Evolutionary conservation across 2,888 invertebrate genomes (phyloP), one percentile per base, ranked within the genome.

Genomic region (Charanyca ferruginea): DNA sequence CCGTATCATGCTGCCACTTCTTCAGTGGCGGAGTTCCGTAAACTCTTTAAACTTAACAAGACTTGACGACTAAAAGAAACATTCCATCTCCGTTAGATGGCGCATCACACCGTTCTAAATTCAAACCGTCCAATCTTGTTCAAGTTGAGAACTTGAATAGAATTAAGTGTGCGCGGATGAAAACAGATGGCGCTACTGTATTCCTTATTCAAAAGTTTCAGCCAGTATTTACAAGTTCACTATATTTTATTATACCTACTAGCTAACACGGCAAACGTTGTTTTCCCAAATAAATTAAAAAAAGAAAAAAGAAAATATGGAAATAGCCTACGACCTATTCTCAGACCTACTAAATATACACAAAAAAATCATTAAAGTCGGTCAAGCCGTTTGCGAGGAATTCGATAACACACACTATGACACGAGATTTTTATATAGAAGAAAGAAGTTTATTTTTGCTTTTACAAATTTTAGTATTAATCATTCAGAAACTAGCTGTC

Each of bases 11-110:
- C 51, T 47, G 60, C 49, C 7, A 11, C 11, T 55, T 73, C 32
- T 25, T 47, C 35, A 57, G 61, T 42, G 66, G 60, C 44, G 0
- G 18, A 25, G 42, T 28, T 38, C 9, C n/a, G 32, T 7, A 67
- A 77, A 73, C 79, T 52, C 20, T 52, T 55, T 3, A 16, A 42
- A 9, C 22, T n/a, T 22, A 23, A 52, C 18, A 66, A 44, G 16
- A 38, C 41, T 28, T 11, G 16, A 35, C 51, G 23, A 22, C 49
- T 35, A 65, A 18, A 22, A 61, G 54, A 16, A 55, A 28, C 45
- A 25, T 1, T 1, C 55, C 7, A 13, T 7, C 0, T 35, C 28
- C 68, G 51, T n/a, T 69, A 81, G 81, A 75, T 79, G 83, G 79
- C 81, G 76, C 23, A 58, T 35, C 9, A 49, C 11, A 28, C 8